Conservation (phyloP, 2,888 invertebrate genomes). For the Heteromyza rotundicornis region DNA sequence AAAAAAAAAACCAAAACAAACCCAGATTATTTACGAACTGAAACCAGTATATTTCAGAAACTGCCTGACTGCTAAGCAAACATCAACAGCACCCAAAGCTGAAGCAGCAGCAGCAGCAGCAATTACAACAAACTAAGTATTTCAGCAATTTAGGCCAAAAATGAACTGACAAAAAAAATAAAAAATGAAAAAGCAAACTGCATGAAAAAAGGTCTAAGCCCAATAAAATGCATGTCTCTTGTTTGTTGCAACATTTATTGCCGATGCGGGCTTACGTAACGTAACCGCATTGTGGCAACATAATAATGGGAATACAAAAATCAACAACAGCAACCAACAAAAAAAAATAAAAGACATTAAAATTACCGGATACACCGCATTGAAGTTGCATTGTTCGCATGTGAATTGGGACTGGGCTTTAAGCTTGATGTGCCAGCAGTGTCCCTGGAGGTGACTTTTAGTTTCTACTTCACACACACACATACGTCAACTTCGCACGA, state of each 20-base stretch:
- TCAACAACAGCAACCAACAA: no score
- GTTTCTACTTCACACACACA: no score
- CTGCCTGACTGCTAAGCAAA: background rate
- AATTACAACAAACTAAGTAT: background rate
- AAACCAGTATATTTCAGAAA: background rate
- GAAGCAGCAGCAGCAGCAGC: background rate
- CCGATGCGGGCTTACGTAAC: background rate
- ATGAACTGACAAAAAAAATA: background rate
- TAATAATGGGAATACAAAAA: background rate
- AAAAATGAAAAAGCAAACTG: background rate
- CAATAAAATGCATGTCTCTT: background rate
- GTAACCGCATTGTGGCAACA: background rate
- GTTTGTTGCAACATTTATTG: constrained; percentile 46
- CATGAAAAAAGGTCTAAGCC: no score
- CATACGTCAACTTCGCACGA: no score
- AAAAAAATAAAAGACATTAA: background rate
- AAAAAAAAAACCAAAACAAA: background rate
- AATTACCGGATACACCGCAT: background rate
- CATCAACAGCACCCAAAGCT: background rate
- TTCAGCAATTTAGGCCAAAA: background rate
- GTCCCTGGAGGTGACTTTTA: no score
- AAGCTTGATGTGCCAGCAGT: no score
- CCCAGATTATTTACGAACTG: background rate
- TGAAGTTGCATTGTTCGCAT: background rate
- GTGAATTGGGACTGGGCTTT: background rate